These are phyloP conservation scores for Aphidius colemani DNA, from an alignment of 2,888 invertebrate species.

Conservation along the genomic window DNA sequence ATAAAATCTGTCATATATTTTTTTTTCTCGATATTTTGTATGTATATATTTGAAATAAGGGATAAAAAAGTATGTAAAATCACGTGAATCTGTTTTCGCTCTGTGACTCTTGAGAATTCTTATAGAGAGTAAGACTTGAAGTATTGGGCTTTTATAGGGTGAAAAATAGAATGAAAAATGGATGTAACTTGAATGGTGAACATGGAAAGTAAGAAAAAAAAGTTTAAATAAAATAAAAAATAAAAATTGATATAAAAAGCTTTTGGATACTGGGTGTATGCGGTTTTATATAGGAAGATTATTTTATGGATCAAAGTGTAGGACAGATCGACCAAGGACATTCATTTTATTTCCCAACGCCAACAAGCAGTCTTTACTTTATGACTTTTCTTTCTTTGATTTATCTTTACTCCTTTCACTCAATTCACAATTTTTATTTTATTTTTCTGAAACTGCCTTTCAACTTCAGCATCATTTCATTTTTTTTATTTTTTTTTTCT, in stretches of 20 bases:
- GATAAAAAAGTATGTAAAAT: slow-evolving; percentile 2
- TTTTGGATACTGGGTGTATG: slow-evolving; percentile 1
- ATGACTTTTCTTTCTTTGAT: too few relatives aligned
- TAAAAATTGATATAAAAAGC: background rate
- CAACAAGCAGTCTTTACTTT: too few relatives aligned
- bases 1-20: slow-evolving; percentile 4
- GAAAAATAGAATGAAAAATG: background rate
- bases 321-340: slow-evolving; percentile 10
- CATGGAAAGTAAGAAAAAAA: background rate
- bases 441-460: too few relatives aligned
- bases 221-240: background rate
- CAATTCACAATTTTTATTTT: too few relatives aligned
- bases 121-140: slow-evolving; percentile 13
- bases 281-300: background rate
- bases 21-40: background rate
- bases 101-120: slow-evolving; percentile 13
- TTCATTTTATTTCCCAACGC: background rate
- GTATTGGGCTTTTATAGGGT: background rate
- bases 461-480: too few relatives aligned
- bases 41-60: background rate
- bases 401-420: too few relatives aligned
- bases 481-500: too few relatives aligned
- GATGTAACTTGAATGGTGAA: background rate
- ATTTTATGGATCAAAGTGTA: slow-evolving; percentile 14
- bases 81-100: slow-evolving; percentile 9